A percentile compares a stretch with the other conserved stretches of the same genome.
phyloP scores from a whole-genome alignment of 2,888 invertebrate species.

The Plagodis pulveraria region DNA sequence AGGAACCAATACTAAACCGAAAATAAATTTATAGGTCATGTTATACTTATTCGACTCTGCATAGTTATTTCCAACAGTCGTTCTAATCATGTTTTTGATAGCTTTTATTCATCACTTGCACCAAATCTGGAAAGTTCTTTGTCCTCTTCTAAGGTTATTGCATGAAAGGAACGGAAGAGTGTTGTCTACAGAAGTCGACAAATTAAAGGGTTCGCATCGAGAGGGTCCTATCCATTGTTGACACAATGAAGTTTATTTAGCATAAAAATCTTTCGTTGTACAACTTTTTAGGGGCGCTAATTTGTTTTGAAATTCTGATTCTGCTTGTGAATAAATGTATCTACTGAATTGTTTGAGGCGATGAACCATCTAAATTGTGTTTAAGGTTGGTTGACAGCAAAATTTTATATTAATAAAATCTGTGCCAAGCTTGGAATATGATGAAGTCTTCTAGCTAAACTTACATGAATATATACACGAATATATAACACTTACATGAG shows the following conservation, averaged over 20 bases:
- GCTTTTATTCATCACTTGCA: slow-evolving; percentile 35
- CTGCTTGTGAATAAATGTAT: neutral
- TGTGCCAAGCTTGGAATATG: no score
- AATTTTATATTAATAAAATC: no score
- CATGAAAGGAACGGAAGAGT: slow-evolving; percentile 73
- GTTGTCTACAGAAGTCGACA: slow-evolving; percentile 69
- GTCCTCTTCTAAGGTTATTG: slow-evolving; percentile 55
- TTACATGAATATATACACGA: no score
- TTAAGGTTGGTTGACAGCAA: no score
- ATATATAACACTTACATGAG: no score
- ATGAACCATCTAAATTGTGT: no score
- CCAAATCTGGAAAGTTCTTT: slow-evolving; percentile 44
- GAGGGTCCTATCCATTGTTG: slow-evolving; percentile 64
- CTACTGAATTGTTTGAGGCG: neutral
- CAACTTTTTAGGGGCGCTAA: slow-evolving; percentile 60
- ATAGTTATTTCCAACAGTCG: no score
- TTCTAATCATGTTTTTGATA: slow-evolving; percentile 10
- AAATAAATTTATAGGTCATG: no score
- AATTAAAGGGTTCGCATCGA: slow-evolving; percentile 61
- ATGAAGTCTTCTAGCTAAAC: no score
- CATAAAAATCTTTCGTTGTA: slow-evolving; percentile 63
- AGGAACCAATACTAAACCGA: no score
- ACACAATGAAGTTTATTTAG: slow-evolving; percentile 71
- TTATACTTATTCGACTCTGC: no score
- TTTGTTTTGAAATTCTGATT: slow-evolving; percentile 27